Conservation (phyloP, 2,888 invertebrate genomes). For the Ceriagrion tenellum region DNA sequence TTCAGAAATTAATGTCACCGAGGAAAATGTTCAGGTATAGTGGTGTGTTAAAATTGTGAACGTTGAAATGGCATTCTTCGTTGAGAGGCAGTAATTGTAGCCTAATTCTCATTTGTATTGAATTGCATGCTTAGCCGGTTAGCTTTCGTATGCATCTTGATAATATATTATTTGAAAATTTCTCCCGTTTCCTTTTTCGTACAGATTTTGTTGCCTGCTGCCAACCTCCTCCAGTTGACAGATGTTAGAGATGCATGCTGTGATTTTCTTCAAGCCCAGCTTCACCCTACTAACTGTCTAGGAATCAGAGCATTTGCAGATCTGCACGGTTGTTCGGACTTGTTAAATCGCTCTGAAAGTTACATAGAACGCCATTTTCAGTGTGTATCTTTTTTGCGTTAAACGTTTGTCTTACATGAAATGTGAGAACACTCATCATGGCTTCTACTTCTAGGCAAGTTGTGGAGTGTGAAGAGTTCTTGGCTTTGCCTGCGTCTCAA, state of each 20-base stretch:
- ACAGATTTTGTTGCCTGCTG: conserved; percentile 90
- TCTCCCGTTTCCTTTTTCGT: conserved; percentile 69
- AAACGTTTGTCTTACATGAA: not conserved
- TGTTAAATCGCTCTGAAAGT: conserved; percentile 88
- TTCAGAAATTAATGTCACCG: conserved; percentile 92
- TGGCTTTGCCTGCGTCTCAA: conserved; percentile 87
- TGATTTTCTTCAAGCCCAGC: conserved; percentile 93
- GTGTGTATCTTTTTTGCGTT: conserved; percentile 77
- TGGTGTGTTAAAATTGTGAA: not conserved
- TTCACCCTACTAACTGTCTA: conserved; percentile 96
- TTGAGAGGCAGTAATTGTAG: not conserved
- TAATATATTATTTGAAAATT: not conserved
- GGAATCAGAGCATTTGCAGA: conserved; percentile 98
- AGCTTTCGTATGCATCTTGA: not conserved
- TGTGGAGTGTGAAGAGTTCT: conserved; percentile 92
- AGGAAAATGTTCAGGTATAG: conserved; percentile 93
- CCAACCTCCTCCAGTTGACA: conserved; percentile 90
- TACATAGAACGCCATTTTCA: conserved; percentile 95
- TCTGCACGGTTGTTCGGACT: conserved; percentile 93
- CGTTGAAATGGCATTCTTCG: not conserved
- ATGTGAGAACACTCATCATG: not conserved
- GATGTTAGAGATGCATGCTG: conserved; percentile 94
- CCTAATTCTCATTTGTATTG: not conserved
- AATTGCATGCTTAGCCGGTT: not conserved
- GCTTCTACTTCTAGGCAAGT: conserved; percentile 84